These are phyloP conservation scores for Tringa solitaria DNA, from an alignment of 2,113 vertebrate genomes.

Conservation along the genomic window DNA sequence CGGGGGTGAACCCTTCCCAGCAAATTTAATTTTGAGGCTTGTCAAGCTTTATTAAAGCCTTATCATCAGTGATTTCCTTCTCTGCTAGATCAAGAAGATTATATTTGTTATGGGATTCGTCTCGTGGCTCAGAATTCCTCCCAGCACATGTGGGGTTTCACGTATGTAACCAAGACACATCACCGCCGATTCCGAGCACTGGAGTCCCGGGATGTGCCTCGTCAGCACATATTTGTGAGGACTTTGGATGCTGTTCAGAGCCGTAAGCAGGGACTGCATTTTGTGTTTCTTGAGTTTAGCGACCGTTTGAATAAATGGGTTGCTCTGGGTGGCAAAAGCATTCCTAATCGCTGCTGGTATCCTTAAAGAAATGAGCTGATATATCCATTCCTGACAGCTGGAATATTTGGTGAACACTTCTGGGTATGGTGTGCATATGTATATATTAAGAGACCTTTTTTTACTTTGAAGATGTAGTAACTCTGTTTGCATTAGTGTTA, in stretches of 20 bases:
- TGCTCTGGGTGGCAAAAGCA: neutral
- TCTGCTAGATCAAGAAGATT: slow-evolving; percentile 60
- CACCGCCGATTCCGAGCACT: fast-evolving
- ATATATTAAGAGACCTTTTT: neutral
- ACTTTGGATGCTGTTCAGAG: neutral
- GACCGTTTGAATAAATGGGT: neutral
- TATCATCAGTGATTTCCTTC: slow-evolving; percentile 63
- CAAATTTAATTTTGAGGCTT: slow-evolving; percentile 66
- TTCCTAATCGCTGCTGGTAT: neutral
- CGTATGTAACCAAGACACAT: neutral
- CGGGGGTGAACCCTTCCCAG: slow-evolving; percentile 33
- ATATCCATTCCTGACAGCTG: neutral
- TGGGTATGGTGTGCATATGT: neutral
- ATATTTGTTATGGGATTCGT: slow-evolving; percentile 13
- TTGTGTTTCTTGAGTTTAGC: neutral
- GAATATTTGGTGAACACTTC: neutral
- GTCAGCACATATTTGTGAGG: neutral
- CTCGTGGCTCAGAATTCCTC: neutral
- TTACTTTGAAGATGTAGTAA: neutral
- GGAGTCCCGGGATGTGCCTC: fast-evolving
- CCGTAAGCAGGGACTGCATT: neutral
- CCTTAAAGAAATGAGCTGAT: neutral
- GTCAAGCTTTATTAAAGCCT: slow-evolving; percentile 66
- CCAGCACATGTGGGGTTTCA: neutral
- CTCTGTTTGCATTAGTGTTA: neutral